Evolutionary conservation across 2,888 invertebrate species (phyloP), one percentile per base, ranked within the genome.

Genomic region (Habrosyne pyritoides): DNA sequence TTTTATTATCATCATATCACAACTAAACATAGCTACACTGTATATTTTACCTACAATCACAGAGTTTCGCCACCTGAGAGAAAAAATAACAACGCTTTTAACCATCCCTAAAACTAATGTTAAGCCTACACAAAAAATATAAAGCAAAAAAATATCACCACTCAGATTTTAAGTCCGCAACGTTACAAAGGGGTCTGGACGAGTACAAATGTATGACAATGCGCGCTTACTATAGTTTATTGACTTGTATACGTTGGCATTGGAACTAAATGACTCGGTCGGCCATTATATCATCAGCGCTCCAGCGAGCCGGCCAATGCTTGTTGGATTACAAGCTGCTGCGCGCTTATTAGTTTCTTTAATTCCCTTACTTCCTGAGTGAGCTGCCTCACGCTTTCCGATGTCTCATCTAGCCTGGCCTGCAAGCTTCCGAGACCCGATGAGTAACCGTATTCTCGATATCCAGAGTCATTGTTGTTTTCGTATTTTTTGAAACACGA

Each of bases 291-390:
- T 89, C 82, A 89, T 90, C 90, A 91, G 82, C 84, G 87, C 73
- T 91, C 91, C 81, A 87, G 81, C 79, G 89, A 80, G 74, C 85
- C 83, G 69, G 89, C 81, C 73, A 92, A 76, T 61, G 93, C 87
- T 72, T 91, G 91, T 78, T 92, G 93, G 63, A 93, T 85, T 64
- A 93, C 90, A 56, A 91, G 83, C 84, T 93, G 93, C 71, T 93
- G 93, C 10, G 89, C 91, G 66, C 83, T 91, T 77, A 93, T 88
- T 71, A 93, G 68, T 73, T 92, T 93, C 86, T 95, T 95, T 77
- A 95, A 88, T 83, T 95, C 96, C 73, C 93, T 93, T 56, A 96
- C 93, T 87, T 96, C 96, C 79, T 94, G 94, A 49, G 94, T 94
- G 66, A 96, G 84, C 70, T 93, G 93, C 55, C 94, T 94, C 52